phyloP scores from a whole-genome alignment of 92 coral and sea anemone species.

The Porites cylindrica region DNA sequence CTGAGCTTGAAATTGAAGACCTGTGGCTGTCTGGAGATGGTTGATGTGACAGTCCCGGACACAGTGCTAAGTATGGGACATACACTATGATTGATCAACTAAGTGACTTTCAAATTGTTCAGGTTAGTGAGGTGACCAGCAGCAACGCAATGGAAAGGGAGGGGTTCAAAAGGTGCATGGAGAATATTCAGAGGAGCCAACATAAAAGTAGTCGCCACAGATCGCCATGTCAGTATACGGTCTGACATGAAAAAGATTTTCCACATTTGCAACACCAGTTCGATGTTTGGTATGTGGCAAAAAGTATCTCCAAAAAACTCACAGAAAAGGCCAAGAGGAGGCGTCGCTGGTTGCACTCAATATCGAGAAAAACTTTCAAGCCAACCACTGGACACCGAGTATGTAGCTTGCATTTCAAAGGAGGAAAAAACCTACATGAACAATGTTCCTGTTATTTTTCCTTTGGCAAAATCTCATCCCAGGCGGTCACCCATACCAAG shows the following conservation, averaged over 20 bases:
- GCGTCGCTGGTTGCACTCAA: too few species aligned
- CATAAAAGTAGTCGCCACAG: too few species aligned
- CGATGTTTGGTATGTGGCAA: slow-evolving; percentile 61
- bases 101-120: slow-evolving; percentile 45
- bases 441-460: too few species aligned
- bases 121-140: neutral
- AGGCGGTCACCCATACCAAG: too few species aligned
- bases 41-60: slow-evolving; percentile 67
- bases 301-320: too few species aligned
- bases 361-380: too few species aligned
- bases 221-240: too few species aligned
- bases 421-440: too few species aligned
- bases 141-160: slow-evolving; percentile 67
- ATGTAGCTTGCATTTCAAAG: too few species aligned
- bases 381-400: too few species aligned
- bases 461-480: too few species aligned
- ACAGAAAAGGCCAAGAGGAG: neutral
- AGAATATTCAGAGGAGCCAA: slow-evolving; percentile 4
- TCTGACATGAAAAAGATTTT: too few species aligned
- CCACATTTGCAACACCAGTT: slow-evolving; percentile 32
- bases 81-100: slow-evolving; percentile 47
- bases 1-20: neutral
- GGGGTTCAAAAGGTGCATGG: slow-evolving; percentile 56
- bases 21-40: slow-evolving; percentile 64
- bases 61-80: slow-evolving; percentile 67